Percentiles rank a stretch among this genome's conserved stretches.
Conservation (phyloP, 1,140 invertebrate species). For the Psix sp. region DNA sequence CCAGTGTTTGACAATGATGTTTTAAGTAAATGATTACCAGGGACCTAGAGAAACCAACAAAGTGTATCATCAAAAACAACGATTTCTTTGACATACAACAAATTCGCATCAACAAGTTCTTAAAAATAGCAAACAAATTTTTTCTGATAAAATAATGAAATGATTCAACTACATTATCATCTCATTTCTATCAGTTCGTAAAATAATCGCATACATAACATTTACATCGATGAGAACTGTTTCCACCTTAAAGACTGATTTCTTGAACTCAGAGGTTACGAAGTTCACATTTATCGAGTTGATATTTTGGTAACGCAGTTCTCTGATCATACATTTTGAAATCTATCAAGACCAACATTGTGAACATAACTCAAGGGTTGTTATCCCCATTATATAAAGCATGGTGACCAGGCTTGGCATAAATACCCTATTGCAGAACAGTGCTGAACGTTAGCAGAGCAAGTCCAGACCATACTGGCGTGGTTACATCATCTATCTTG, state of each 20-base stretch:
- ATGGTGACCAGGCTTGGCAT: conserved; percentile 77
- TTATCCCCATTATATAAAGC: conserved; percentile 73
- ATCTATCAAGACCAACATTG: conserved; percentile 78
- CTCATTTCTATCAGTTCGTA: no score
- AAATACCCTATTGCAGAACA: conserved; percentile 76
- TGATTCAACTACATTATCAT: no score
- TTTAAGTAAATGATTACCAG: conserved; percentile 34
- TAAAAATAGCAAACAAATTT: no score
- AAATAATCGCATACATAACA: no score
- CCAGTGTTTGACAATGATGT: conserved; percentile 49
- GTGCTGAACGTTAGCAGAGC: conserved; percentile 67
- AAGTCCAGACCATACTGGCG: conserved; percentile 71
- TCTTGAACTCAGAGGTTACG: no score
- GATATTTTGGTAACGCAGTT: conserved; percentile 62
- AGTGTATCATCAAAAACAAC: no score
- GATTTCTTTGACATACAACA: no score
- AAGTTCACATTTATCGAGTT: conserved; percentile 62
- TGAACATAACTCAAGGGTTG: conserved; percentile 75
- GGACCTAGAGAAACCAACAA: conserved; percentile 8
- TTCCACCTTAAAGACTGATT: no score
- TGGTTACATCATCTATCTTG: conserved; percentile 78
- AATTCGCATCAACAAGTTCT: no score
- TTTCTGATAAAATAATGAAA: no score
- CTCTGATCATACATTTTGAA: conserved; percentile 76
- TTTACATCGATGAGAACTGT: no score